Evolutionary conservation across 1,140 invertebrate species (phyloP).

Genomic region (Brachionus paranguensis): DNA sequence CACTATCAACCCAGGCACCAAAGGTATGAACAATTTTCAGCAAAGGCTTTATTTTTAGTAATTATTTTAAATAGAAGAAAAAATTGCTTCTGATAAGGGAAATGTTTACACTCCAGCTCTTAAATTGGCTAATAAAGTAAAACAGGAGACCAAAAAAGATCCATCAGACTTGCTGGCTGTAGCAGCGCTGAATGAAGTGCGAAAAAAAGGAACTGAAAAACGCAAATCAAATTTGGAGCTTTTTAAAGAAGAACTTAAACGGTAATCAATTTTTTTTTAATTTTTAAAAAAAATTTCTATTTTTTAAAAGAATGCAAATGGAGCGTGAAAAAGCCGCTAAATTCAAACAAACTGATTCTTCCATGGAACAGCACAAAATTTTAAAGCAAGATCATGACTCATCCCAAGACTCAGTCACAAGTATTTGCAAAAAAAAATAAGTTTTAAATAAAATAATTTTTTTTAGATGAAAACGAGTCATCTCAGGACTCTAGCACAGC

Average conservation of each 20-base stretch:
- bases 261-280: conserved; percentile 42
- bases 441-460: not conserved
- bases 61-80: conserved; percentile 20
- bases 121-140: conserved; percentile 44
- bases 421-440: not conserved
- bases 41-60: not conserved
- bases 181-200: conserved; percentile 59
- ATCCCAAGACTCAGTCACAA: not conserved
- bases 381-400: not conserved
- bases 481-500: not conserved
- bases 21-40: not conserved
- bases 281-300: not conserved
- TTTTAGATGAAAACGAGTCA: conserved; percentile 7
- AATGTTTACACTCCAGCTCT: conserved; percentile 64
- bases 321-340: conserved; percentile 23
- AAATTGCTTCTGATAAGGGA: conserved; percentile 61
- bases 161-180: not conserved
- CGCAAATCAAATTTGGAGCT: conserved; percentile 94
- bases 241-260: conserved; percentile 72
- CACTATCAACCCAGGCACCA: conserved; percentile 72
- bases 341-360: not conserved
- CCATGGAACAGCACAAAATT: not conserved
- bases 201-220: conserved; percentile 67
- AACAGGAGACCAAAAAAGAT: conserved; percentile 41
- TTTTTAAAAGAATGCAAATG: conserved; percentile 40